Evolutionary conservation across 2,797 vertebrate genomes (phyloP).

Genomic region (Muraenolepis orangiensis): DNA sequence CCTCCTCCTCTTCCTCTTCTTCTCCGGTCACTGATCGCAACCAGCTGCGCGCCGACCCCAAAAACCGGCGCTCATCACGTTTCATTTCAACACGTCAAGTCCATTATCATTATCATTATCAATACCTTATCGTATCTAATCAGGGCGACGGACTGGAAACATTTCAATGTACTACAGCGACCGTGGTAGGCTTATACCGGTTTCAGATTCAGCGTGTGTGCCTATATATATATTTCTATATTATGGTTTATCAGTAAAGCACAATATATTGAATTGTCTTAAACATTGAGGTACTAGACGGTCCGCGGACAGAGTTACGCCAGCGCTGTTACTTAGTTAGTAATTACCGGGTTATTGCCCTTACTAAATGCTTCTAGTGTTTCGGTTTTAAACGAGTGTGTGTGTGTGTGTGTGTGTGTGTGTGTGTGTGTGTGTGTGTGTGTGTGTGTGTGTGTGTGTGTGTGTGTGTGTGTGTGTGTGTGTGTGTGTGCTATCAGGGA

Average conservation of each 20-base stretch:
- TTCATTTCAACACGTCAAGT: conserved; percentile 31
- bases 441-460: conserved; percentile 62
- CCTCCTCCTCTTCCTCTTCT: conserved; percentile 61
- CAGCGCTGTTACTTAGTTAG: too few relatives aligned
- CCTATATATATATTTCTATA: too few relatives aligned
- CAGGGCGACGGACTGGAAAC: too few relatives aligned
- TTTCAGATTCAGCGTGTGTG: too few relatives aligned
- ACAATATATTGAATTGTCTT: too few relatives aligned
- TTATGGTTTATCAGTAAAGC: too few relatives aligned
- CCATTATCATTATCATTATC: too few relatives aligned
- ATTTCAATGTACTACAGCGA: too few relatives aligned
- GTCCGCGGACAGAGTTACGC: too few relatives aligned
- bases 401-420: conserved; percentile 62
- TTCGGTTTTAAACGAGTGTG: conserved; percentile 55
- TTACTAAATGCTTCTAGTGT: conserved; percentile 59
- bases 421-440: conserved; percentile 63
- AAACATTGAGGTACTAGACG: too few relatives aligned
- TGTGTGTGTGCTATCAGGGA: conserved; percentile 56
- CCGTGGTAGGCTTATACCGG: too few relatives aligned
- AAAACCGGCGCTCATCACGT: conserved; percentile 54
- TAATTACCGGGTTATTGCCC: conserved; percentile 27
- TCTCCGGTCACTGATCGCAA: conserved; percentile 62
- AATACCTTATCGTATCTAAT: too few relatives aligned
- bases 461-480: conserved; percentile 62
- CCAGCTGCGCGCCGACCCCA: conserved; percentile 69